Evolutionary conservation across 2,113 vertebrate genomes (phyloP).

Genomic region (Plotosus lineatus): DNA sequence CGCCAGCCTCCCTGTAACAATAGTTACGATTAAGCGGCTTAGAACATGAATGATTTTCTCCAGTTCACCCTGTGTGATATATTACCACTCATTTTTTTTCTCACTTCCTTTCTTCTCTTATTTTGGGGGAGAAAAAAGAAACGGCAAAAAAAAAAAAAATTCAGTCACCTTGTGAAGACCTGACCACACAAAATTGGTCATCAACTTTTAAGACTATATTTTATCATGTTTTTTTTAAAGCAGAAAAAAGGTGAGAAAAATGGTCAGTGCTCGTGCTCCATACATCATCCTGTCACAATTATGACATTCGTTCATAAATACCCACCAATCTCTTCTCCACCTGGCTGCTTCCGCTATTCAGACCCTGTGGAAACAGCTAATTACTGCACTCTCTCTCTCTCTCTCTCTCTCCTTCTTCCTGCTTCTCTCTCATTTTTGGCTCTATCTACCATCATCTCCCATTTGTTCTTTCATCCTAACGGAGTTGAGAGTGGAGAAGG

Average conservation of each 20-base stretch:
- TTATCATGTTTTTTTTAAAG: slow-evolving; percentile 71
- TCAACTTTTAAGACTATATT: slow-evolving; percentile 70
- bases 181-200: slow-evolving; percentile 75
- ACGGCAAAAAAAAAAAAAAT: slow-evolving; percentile 44
- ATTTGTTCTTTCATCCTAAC: slow-evolving; percentile 39
- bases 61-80: slow-evolving; percentile 63
- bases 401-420: slow-evolving; percentile 48
- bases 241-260: slow-evolving; percentile 54
- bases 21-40: too few species aligned
- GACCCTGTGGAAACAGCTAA: slow-evolving; percentile 66
- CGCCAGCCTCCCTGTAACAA: too few species aligned
- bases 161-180: slow-evolving; percentile 69
- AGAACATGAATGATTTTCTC: slow-evolving; percentile 73
- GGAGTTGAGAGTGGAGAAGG: slow-evolving; percentile 45
- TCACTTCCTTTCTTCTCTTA: not conserved
- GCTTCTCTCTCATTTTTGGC: not conserved
- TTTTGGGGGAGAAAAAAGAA: slow-evolving; percentile 29
- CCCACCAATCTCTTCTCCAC: slow-evolving; percentile 76
- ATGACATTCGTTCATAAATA: slow-evolving; percentile 86
- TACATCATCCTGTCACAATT: slow-evolving; percentile 86
- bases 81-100: slow-evolving; percentile 62
- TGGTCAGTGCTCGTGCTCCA: slow-evolving; percentile 61
- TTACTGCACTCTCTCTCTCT: slow-evolving; percentile 53
- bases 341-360: slow-evolving; percentile 71
- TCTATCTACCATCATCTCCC: slow-evolving; percentile 49